Conservation (phyloP, 1,140 invertebrate genomes). For the Amyelois transitella region DNA sequence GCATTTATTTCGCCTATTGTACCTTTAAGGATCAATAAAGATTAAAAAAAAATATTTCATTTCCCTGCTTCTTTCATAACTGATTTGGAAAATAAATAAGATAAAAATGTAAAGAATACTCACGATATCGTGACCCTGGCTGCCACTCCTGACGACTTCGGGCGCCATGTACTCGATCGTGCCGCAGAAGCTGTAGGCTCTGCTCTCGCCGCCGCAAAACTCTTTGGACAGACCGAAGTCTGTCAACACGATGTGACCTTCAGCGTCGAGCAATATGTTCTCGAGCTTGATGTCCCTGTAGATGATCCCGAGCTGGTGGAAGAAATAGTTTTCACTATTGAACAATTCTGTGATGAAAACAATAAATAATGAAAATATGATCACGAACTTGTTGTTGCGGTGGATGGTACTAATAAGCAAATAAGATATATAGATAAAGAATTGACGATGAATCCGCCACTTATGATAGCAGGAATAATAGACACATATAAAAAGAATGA, state of each 20-base stretch:
- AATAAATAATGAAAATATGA: too few species aligned
- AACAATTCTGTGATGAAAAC: too few species aligned
- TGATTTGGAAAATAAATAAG: not conserved
- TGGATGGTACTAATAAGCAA: too few species aligned
- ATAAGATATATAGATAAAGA: too few species aligned
- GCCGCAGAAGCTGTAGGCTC: constrained; percentile 98
- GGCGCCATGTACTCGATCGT: constrained; percentile 98
- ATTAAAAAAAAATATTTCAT: too few species aligned
- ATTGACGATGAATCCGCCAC: too few species aligned
- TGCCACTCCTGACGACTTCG: constrained; percentile 89
- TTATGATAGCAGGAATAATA: too few species aligned
- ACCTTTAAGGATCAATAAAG: too few species aligned
- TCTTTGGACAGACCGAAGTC: constrained; percentile 95
- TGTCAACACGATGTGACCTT: constrained; percentile 93
- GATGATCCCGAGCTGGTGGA: constrained; percentile 89
- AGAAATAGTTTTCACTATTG: constrained; percentile 3
- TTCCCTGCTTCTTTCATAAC: too few species aligned
- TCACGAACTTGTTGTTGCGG: too few species aligned
- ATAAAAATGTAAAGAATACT: constrained; percentile 63
- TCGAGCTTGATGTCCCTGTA: constrained; percentile 97
- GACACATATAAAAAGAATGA: too few species aligned
- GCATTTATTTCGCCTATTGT: too few species aligned
- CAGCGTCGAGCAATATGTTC: constrained; percentile 90
- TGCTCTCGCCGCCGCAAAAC: constrained; percentile 78
- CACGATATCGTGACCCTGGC: constrained; percentile 91